Conservation (phyloP, 1,140 invertebrate genomes). For the Drosophila tropicalis region DNA sequence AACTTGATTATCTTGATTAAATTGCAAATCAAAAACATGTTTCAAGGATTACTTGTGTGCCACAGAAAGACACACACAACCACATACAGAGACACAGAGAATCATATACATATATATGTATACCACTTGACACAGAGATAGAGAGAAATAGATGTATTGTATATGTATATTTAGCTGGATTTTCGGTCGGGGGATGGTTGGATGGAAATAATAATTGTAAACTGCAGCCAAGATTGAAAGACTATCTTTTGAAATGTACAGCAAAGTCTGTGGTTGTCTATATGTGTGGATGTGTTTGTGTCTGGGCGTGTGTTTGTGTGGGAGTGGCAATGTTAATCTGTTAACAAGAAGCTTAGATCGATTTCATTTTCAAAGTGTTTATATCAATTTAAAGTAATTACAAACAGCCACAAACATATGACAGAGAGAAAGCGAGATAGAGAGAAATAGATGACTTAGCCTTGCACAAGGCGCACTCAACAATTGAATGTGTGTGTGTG, state of each 20-base stretch:
- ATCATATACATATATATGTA: neutral
- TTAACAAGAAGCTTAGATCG: constrained; percentile 81
- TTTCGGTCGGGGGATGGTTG: neutral
- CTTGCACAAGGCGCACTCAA: constrained; percentile 40
- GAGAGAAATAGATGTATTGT: neutral
- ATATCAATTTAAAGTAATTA: constrained; percentile 82
- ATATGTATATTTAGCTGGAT: constrained; percentile 37
- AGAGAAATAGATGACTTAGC: constrained; percentile 10
- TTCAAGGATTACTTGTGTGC: constrained; percentile 77
- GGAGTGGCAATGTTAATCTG: constrained; percentile 70
- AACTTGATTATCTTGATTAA: constrained; percentile 82
- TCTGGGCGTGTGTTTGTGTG: constrained; percentile 30
- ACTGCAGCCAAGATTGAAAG: constrained; percentile 52
- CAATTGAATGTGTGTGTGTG: constrained; percentile 23
- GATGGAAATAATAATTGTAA: constrained; percentile 74
- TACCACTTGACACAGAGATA: constrained; percentile 28
- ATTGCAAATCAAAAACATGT: constrained; percentile 82
- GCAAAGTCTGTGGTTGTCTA: neutral
- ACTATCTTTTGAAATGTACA: constrained; percentile 7
- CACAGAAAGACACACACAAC: constrained; percentile 27
- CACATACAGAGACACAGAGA: constrained; percentile 19
- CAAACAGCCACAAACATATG: constrained; percentile 73
- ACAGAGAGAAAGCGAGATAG: constrained; percentile 26
- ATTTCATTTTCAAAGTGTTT: constrained; percentile 80
- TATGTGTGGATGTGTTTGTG: neutral